Conservation (phyloP, 1,140 invertebrate genomes). For the Potamilus streckersoni region DNA sequence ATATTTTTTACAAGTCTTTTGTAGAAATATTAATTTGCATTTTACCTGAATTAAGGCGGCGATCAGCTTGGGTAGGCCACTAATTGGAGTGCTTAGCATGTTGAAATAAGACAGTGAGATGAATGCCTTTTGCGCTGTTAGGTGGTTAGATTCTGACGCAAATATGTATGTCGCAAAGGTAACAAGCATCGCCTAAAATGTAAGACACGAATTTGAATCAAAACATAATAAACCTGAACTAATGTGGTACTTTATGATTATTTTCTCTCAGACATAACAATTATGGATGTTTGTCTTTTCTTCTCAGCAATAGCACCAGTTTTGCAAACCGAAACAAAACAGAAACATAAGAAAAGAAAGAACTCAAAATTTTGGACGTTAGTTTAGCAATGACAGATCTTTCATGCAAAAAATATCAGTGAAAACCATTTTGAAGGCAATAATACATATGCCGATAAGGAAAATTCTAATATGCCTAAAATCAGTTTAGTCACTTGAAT, state of each 20-base stretch:
- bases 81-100: constrained; percentile 91
- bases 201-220: neutral
- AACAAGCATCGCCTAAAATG: constrained; percentile 80
- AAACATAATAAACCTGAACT: neutral
- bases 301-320: too few species aligned
- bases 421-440: neutral
- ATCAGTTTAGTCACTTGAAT: neutral
- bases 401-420: too few species aligned
- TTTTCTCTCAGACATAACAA: neutral
- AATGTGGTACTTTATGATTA: neutral
- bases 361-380: too few species aligned
- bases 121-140: constrained; percentile 92
- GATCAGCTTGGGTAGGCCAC: constrained; percentile 73
- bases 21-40: neutral
- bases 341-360: too few species aligned
- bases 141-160: constrained; percentile 72
- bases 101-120: constrained; percentile 98
- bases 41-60: constrained; percentile 67
- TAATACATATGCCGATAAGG: neutral
- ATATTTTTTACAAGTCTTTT: neutral
- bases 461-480: neutral
- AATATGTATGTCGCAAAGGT: constrained; percentile 77
- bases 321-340: too few species aligned
- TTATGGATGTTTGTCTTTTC: neutral
- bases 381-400: too few species aligned